phyloP scores from a whole-genome alignment of 2,888 invertebrate species.

The Drosophila pseudotakahashii region DNA sequence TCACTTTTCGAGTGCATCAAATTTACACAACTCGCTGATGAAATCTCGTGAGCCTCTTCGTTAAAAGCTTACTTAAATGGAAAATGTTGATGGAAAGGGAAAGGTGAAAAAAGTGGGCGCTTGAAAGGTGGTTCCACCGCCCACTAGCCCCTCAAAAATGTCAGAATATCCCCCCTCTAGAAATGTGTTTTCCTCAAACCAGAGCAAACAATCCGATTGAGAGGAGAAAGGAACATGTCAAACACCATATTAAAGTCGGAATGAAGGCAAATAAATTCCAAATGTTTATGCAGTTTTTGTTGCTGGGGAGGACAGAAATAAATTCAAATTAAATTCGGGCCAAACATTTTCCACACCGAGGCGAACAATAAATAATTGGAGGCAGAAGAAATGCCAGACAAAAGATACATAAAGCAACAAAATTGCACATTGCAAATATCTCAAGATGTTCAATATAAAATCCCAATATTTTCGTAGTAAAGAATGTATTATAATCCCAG shows the following conservation, averaged over 20 bases:
- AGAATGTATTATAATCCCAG: background rate
- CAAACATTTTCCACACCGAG: conserved; percentile 27
- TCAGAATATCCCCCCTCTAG: conserved; percentile 10
- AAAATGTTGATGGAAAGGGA: background rate
- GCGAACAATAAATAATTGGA: conserved; percentile 36
- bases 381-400: conserved; percentile 1
- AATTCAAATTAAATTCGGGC: conserved; percentile 34
- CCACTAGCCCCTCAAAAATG: conserved; percentile 21
- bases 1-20: conserved; percentile 62
- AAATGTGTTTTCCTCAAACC: conserved; percentile 33
- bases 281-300: conserved; percentile 62
- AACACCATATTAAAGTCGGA: conserved; percentile 38
- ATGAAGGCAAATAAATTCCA: conserved; percentile 54
- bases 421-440: conserved; percentile 21
- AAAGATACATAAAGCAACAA: conserved; percentile 8
- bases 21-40: conserved; percentile 71
- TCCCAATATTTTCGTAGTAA: background rate
- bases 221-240: conserved; percentile 13
- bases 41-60: conserved; percentile 56
- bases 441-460: background rate
- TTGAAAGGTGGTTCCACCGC: conserved; percentile 14
- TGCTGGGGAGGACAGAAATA: conserved; percentile 37
- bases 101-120: conserved; percentile 8
- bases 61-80: conserved; percentile 28
- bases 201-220: conserved; percentile 33